These are phyloP conservation scores for Drosophila rellima DNA, from an alignment of 2,888 invertebrate genomes.

Conservation along the genomic window DNA sequence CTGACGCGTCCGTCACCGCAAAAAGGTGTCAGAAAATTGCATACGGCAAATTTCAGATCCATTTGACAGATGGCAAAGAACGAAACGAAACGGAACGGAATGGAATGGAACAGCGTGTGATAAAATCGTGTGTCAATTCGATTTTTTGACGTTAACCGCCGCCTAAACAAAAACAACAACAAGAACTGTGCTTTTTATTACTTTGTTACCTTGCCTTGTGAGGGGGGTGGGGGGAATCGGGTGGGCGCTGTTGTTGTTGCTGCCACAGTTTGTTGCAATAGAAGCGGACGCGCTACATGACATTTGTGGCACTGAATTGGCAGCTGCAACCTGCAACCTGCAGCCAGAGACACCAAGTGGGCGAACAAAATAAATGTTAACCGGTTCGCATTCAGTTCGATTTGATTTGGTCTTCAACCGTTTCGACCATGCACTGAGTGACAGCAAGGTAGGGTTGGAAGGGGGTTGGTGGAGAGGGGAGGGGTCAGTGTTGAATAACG, in stretches of 20 bases:
- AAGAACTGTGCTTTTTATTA: background rate
- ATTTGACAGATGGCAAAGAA: constrained; percentile 68
- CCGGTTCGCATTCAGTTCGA: constrained; percentile 35
- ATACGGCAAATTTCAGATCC: constrained; percentile 59
- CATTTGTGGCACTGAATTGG: constrained; percentile 81
- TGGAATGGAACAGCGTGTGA: constrained; percentile 57
- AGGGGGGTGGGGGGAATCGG: constrained; percentile 26
- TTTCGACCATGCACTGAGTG: constrained; percentile 22
- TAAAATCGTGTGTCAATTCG: constrained; percentile 80
- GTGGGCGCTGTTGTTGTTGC: constrained; percentile 43
- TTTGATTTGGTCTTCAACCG: constrained; percentile 32
- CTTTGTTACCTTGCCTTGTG: constrained; percentile 30
- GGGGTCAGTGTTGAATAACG: background rate
- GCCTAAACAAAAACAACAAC: constrained; percentile 73
- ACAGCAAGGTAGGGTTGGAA: background rate
- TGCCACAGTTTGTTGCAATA: constrained; percentile 68
- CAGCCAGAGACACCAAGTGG: constrained; percentile 49
- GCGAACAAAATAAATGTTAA: constrained; percentile 50
- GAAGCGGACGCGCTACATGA: constrained; percentile 80
- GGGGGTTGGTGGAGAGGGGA: too few relatives aligned
- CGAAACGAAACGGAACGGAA: constrained; percentile 22
- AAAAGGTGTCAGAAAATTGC: constrained; percentile 77
- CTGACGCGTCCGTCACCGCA: constrained; percentile 70
- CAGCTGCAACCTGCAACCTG: constrained; percentile 62
- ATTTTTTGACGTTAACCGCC: constrained; percentile 76